Evolutionary conservation across 2,113 vertebrate species (phyloP).

Genomic region (Alectura lathami): DNA sequence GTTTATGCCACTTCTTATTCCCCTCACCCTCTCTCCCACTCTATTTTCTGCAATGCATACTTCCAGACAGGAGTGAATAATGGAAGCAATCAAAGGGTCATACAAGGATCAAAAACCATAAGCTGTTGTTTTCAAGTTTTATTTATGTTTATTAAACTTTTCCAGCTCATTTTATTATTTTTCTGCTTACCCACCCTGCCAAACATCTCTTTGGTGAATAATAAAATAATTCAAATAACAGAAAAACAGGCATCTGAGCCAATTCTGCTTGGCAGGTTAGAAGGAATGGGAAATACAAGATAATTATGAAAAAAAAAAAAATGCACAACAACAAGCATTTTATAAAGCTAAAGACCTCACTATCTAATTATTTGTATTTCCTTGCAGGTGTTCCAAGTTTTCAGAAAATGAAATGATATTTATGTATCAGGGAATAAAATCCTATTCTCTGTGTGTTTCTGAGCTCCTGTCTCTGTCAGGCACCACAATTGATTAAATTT

Average conservation of each 20-base stretch:
- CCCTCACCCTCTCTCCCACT: background rate
- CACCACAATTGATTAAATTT: background rate
- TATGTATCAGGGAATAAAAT: background rate
- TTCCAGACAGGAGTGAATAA: conserved; percentile 23
- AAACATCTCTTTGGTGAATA: conserved; percentile 6
- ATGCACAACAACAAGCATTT: background rate
- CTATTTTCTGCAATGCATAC: background rate
- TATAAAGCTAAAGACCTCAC: background rate
- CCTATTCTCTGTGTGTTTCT: background rate
- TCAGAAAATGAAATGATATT: background rate
- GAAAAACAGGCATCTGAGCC: background rate
- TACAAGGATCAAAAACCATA: conserved; percentile 19
- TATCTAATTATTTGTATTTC: background rate
- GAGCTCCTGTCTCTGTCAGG: background rate
- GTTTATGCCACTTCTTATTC: background rate
- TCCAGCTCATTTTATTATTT: conserved; percentile 25
- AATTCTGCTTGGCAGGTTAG: background rate
- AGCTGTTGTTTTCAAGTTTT: conserved; percentile 38
- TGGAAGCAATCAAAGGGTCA: conserved; percentile 31
- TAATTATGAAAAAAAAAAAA: background rate
- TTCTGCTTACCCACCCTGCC: background rate
- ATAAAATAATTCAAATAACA: conserved; percentile 25
- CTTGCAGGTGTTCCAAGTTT: background rate
- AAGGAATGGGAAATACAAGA: background rate
- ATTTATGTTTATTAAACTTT: conserved; percentile 56